These are phyloP conservation scores for Paratrypauchen microcephalus DNA, from an alignment of 2,797 vertebrate species.

Conservation along the genomic window DNA sequence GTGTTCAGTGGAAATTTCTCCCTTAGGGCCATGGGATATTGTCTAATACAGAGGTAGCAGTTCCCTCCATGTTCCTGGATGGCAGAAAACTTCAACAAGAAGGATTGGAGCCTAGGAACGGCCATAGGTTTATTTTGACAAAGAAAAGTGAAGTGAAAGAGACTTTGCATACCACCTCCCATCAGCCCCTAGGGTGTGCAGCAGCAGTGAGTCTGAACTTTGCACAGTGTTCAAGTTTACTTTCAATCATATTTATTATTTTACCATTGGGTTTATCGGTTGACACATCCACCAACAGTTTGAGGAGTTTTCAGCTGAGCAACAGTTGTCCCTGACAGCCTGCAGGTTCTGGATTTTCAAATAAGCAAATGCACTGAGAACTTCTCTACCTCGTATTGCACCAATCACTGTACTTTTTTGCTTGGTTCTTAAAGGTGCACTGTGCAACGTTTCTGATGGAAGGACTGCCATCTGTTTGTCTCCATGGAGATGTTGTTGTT, in stretches of 20 bases:
- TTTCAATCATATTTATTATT: constrained; percentile 25
- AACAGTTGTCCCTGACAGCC: not conserved
- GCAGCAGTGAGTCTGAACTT: constrained; percentile 18
- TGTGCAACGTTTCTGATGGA: too few species aligned
- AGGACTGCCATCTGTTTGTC: too few species aligned
- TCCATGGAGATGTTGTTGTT: too few species aligned
- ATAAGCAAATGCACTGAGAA: not conserved
- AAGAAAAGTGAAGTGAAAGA: constrained; percentile 18
- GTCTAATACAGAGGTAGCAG: constrained; percentile 8
- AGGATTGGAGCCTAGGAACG: constrained; percentile 1
- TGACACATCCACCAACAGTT: constrained; percentile 5
- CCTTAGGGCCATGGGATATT: constrained; percentile 23
- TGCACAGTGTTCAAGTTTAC: not conserved
- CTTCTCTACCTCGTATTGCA: not conserved
- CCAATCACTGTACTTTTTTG: too few species aligned
- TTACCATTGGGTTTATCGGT: not conserved
- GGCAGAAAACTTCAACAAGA: constrained; percentile 7
- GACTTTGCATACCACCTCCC: not conserved
- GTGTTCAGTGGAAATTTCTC: constrained; percentile 5
- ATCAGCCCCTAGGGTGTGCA: constrained; percentile 30
- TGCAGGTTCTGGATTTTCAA: not conserved
- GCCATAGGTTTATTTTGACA: constrained; percentile 14
- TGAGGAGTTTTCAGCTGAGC: constrained; percentile 3
- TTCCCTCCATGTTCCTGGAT: constrained; percentile 6
- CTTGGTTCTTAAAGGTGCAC: too few species aligned